phyloP scores from a whole-genome alignment of 2,888 invertebrate genomes.

The Microctonus hyperodae region DNA sequence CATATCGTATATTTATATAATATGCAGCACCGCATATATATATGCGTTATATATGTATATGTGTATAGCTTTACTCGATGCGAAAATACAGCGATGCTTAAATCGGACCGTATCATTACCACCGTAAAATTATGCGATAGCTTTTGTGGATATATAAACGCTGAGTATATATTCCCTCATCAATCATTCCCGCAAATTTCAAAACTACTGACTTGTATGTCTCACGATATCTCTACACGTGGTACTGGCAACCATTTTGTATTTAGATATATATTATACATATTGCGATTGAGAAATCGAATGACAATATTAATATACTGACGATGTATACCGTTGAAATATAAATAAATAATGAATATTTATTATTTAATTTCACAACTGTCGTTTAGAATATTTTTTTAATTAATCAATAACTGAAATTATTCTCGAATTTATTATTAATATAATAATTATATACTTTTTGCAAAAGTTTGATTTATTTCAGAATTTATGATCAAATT shows the following conservation, averaged over 20 bases:
- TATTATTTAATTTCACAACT: too few relatives aligned
- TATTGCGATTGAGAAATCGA: background rate
- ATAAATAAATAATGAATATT: too few relatives aligned
- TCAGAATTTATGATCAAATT: too few relatives aligned
- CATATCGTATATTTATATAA: too few relatives aligned
- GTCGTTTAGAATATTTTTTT: too few relatives aligned
- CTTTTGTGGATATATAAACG: conserved; percentile 23
- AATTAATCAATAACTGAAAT: too few relatives aligned
- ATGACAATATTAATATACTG: background rate
- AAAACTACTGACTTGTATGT: conserved; percentile 5
- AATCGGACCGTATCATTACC: conserved; percentile 47
- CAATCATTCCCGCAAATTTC: conserved; percentile 40
- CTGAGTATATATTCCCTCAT: conserved; percentile 41
- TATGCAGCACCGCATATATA: background rate
- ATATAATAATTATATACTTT: too few relatives aligned
- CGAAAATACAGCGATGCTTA: conserved; percentile 37
- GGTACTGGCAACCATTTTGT: background rate
- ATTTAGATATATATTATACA: background rate
- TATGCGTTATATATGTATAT: conserved; percentile 8
- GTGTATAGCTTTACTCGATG: conserved; percentile 18
- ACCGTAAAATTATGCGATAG: conserved; percentile 44
- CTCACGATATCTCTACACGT: background rate
- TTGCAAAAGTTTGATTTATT: too few relatives aligned
- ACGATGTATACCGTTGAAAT: too few relatives aligned
- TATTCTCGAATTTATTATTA: too few relatives aligned